A percentile compares a stretch with the other conserved stretches of the same genome.
phyloP scores from a whole-genome alignment of 1,140 invertebrate genomes.

The Whitmania pigra region DNA sequence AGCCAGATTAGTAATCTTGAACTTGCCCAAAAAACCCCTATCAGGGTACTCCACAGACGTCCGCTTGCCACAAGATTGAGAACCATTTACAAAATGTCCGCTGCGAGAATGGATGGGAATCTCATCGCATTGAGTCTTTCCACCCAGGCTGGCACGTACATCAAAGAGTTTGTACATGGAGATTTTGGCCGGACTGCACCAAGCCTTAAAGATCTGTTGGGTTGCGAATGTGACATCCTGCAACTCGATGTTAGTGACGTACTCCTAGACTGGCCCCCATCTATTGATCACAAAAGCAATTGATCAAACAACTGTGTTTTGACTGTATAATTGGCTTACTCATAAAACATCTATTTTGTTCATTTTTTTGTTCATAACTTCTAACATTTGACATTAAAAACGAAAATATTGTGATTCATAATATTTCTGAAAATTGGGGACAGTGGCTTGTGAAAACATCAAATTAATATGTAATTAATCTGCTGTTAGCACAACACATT shows the following conservation, averaged over 20 bases:
- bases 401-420: no score
- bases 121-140: constrained; percentile 49
- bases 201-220: constrained; percentile 50
- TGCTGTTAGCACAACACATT: no score
- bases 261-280: constrained; percentile 35
- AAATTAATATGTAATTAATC: no score
- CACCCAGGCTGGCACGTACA: constrained; percentile 86
- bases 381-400: no score
- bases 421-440: no score
- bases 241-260: constrained; percentile 56
- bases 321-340: no score
- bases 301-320: no score
- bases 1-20: not conserved
- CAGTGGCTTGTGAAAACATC: no score
- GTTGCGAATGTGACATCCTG: constrained; percentile 53
- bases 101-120: not conserved
- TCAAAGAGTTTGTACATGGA: constrained; percentile 93
- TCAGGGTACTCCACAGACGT: constrained; percentile 19
- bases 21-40: constrained; percentile 24
- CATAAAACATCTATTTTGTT: no score
- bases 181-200: constrained; percentile 78
- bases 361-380: no score
- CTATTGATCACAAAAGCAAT: not conserved
- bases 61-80: constrained; percentile 6
- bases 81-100: constrained; percentile 19